phyloP scores from a whole-genome alignment of 2,888 invertebrate genomes.

The Plagiodera versicolora region DNA sequence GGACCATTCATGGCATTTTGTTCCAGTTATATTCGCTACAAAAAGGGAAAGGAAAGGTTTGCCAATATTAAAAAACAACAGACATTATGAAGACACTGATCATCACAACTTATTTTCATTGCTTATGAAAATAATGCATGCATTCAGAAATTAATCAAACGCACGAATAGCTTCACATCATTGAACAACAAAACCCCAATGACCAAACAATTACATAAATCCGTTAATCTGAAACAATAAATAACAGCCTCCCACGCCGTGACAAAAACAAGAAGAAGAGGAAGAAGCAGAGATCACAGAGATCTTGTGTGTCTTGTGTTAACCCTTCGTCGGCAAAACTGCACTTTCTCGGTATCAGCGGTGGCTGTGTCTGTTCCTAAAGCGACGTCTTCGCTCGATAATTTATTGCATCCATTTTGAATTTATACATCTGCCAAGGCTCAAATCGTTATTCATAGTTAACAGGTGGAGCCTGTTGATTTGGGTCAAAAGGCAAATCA shows the following conservation, averaged over 20 bases:
- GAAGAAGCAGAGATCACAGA: constrained; percentile 25
- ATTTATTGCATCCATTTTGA: constrained; percentile 50
- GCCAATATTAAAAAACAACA: too few species aligned
- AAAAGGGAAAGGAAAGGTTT: too few species aligned
- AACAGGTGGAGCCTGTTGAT: constrained; percentile 34
- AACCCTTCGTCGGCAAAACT: constrained; percentile 37
- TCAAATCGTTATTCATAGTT: constrained; percentile 49
- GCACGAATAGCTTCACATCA: too few species aligned
- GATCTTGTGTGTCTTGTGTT: constrained; percentile 20
- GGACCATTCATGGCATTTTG: too few species aligned
- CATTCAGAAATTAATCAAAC: too few species aligned
- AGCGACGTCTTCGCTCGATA: constrained; percentile 39
- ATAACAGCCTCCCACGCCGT: constrained; percentile 32
- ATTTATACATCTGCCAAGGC: constrained; percentile 51
- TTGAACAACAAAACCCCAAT: background rate
- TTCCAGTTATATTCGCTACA: too few species aligned
- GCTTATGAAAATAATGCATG: too few species aligned
- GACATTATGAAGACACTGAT: too few species aligned
- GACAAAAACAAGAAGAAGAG: too few species aligned
- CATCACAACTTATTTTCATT: too few species aligned
- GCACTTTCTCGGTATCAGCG: constrained; percentile 28
- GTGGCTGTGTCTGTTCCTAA: constrained; percentile 40
- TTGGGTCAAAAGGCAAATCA: constrained; percentile 25
- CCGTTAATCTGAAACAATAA: constrained; percentile 21
- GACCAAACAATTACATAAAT: constrained; percentile 10